Evolutionary conservation across 2,797 vertebrate species (phyloP).

Genomic region (Orestias chungarensis): DNA sequence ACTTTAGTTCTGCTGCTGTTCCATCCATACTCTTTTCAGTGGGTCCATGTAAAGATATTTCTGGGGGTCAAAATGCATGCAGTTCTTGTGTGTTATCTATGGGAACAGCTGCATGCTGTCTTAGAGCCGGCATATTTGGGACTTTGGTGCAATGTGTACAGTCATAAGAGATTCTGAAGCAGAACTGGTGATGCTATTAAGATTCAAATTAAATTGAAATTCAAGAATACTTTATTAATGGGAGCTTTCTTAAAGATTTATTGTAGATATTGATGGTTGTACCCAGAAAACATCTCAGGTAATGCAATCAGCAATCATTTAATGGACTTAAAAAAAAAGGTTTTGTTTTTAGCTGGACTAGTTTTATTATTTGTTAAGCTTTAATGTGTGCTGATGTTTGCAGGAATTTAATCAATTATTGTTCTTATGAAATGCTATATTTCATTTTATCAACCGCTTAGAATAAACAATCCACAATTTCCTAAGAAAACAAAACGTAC

Average conservation of each 20-base stretch:
- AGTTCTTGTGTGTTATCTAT: not conserved
- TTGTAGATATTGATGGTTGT: no score
- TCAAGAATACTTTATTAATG: no score
- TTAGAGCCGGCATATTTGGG: not conserved
- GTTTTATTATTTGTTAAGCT: not conserved
- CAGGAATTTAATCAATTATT: not conserved
- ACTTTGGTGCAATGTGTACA: not conserved
- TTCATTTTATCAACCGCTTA: not conserved
- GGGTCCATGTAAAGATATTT: not conserved
- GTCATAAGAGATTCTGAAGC: not conserved
- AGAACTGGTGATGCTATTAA: not conserved
- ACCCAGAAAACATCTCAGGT: no score
- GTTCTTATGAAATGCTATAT: not conserved
- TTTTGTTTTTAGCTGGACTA: not conserved
- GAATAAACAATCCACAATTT: not conserved
- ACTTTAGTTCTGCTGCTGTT: constrained; percentile 1
- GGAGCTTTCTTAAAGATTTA: no score
- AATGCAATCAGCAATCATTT: no score
- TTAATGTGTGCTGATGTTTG: not conserved
- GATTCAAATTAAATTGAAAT: no score
- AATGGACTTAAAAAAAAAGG: no score
- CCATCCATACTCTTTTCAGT: not conserved
- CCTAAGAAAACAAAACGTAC: not conserved
- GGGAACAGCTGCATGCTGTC: not conserved
- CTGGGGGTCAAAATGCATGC: no score